Conservation (phyloP, 2,113 vertebrate genomes). For the Etheostoma cragini region DNA sequence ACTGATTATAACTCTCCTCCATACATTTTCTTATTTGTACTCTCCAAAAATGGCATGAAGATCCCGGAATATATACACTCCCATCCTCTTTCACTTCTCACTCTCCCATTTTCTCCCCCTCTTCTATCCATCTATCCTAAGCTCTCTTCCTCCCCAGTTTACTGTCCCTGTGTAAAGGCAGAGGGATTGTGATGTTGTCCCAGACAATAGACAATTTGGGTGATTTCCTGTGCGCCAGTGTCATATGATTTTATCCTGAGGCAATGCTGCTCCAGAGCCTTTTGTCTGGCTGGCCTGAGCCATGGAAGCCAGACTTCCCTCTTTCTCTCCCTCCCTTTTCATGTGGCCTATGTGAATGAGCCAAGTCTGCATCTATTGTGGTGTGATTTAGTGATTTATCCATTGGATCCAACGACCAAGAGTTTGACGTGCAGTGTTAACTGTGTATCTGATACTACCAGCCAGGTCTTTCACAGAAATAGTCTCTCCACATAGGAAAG, state of each 20-base stretch:
- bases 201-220: conserved; percentile 85
- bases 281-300: conserved; percentile 80
- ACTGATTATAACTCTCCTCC: too few species aligned
- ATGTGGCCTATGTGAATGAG: conserved; percentile 84
- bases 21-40: neutral
- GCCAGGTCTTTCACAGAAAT: conserved; percentile 74
- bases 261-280: conserved; percentile 79
- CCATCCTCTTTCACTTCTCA: conserved; percentile 16
- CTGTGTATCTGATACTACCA: conserved; percentile 81
- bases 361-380: conserved; percentile 74
- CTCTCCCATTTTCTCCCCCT: conserved; percentile 3
- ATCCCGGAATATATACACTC: neutral
- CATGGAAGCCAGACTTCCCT: conserved; percentile 85
- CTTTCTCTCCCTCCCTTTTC: conserved; percentile 83
- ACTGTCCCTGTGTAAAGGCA: conserved; percentile 24
- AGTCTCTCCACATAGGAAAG: conserved; percentile 74
- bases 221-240: conserved; percentile 86
- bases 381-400: conserved; percentile 83
- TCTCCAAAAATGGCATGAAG: neutral
- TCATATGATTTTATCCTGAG: conserved; percentile 85
- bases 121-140: conserved; percentile 23
- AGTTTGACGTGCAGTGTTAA: conserved; percentile 80
- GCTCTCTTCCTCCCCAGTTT: conserved; percentile 22
- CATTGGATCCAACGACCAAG: conserved; percentile 80
- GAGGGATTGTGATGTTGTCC: conserved; percentile 80